Evolutionary conservation across 2,888 invertebrate genomes (phyloP), one percentile per base, ranked within the genome.

Genomic region (Hesperia comma): DNA sequence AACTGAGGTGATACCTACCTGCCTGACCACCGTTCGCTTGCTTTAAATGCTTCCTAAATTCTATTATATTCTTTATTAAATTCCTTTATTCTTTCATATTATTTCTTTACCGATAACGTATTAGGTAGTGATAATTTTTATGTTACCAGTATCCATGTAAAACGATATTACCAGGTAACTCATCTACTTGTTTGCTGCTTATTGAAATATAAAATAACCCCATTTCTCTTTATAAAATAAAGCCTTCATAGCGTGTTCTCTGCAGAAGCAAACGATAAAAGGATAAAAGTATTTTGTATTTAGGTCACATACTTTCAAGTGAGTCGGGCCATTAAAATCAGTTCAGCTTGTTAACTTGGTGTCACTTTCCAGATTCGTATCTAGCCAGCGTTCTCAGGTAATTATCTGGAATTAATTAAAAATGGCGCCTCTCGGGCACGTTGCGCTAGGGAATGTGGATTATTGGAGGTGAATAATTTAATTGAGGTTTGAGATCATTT

Each of bases 311-410:
- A 40, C 17, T 46, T 46, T 15, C 8, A 41, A 41, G 37, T 37
- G 12, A 37, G 3, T 10, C 10, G 17, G 40, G 49, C 21, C 12
- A 49, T 61, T 49, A 61, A 55, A 64, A 63, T 61, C 67, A 55
- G 43, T 68, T 61, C 57, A 61, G 63, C 63, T 63, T 71, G 68
- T 71, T 70, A 70, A 70, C 68, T 64, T 63, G 68, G 68, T 72
- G 75, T 73, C 72, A 74, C 72, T 76, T 72, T 70, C 72, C 69
- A 68, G 67, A 69, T 72, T 70, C 66, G 26, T 26, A 67, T 63
- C 68, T 71, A n/a, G n/a, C 63, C 68, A 63, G 69, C 68, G 66
- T 70, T 69, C 68, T 70, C 68, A 68, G 67, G 68, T 66, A 64
- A 71, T 67, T 67, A 69, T 51, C 57, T 54, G 69, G 69, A 63